Conservation (phyloP, 2,888 invertebrate genomes). For the Ectemnius lituratus region DNA sequence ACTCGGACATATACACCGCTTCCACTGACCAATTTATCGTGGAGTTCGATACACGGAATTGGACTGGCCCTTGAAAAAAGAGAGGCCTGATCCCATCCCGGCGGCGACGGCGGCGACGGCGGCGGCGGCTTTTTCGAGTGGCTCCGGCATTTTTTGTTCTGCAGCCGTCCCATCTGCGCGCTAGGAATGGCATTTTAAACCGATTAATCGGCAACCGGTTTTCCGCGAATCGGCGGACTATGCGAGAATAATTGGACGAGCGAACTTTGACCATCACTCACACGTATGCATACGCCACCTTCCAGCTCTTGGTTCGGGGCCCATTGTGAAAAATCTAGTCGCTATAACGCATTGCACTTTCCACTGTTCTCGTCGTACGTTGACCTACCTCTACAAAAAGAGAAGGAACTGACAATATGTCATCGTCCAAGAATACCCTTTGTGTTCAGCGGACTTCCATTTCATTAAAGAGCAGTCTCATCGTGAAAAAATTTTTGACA, state of each 20-base stretch:
- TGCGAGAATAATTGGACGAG: constrained; percentile 49
- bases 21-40: constrained; percentile 27
- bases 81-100: constrained; percentile 4
- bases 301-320: not conserved
- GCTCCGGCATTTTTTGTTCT: constrained; percentile 26
- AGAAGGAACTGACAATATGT: too few relatives aligned
- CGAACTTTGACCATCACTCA: constrained; percentile 26
- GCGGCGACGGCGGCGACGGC: too few relatives aligned
- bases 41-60: constrained; percentile 33
- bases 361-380: not conserved
- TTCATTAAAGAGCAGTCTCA: too few relatives aligned
- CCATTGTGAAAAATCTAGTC: not conserved
- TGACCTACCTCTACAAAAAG: not conserved
- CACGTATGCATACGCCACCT: not conserved
- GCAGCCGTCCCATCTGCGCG: constrained; percentile 38
- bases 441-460: too few relatives aligned
- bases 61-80: constrained; percentile 25
- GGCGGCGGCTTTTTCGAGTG: constrained; percentile 32
- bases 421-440: too few relatives aligned
- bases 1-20: constrained; percentile 24
- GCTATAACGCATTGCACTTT: too few relatives aligned
- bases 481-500: too few relatives aligned
- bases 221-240: constrained; percentile 27
- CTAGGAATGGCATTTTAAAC: constrained; percentile 53
- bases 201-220: constrained; percentile 42